Evolutionary conservation across 2,113 vertebrate genomes (phyloP).

Genomic region (Charina bottae): DNA sequence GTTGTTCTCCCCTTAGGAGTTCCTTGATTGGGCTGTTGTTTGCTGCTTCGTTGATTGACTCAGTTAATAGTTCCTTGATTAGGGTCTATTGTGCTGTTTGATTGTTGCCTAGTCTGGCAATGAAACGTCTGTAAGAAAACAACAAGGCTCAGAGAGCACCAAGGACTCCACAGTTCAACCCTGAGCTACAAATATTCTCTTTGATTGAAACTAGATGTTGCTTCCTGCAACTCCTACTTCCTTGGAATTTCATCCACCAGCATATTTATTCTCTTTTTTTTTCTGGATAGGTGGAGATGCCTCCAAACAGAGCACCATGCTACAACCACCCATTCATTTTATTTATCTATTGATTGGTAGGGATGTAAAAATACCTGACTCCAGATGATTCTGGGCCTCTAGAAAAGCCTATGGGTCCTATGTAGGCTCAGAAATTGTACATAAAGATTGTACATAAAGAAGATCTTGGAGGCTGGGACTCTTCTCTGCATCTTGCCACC

Average conservation of each 20-base stretch:
- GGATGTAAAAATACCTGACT: not conserved
- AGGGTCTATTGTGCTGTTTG: no score
- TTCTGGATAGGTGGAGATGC: not conserved
- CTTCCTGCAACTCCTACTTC: not conserved
- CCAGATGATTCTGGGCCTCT: not conserved
- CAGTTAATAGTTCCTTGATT: no score
- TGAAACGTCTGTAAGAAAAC: no score
- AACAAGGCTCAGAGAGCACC: no score
- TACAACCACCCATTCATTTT: not conserved
- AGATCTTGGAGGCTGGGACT: not conserved
- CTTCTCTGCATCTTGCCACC: not conserved
- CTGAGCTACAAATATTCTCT: no score
- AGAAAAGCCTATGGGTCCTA: not conserved
- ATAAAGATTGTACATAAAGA: not conserved
- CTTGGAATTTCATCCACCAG: not conserved
- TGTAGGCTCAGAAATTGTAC: not conserved
- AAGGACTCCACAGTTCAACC: no score
- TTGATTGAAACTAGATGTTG: not conserved
- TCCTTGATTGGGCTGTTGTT: no score
- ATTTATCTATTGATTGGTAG: not conserved
- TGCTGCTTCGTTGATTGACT: no score
- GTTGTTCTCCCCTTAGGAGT: no score
- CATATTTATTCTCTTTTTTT: not conserved
- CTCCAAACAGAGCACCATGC: not conserved
- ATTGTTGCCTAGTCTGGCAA: no score